phyloP scores from a whole-genome alignment of 2,113 vertebrate genomes.

The Mohoua ochrocephala region DNA sequence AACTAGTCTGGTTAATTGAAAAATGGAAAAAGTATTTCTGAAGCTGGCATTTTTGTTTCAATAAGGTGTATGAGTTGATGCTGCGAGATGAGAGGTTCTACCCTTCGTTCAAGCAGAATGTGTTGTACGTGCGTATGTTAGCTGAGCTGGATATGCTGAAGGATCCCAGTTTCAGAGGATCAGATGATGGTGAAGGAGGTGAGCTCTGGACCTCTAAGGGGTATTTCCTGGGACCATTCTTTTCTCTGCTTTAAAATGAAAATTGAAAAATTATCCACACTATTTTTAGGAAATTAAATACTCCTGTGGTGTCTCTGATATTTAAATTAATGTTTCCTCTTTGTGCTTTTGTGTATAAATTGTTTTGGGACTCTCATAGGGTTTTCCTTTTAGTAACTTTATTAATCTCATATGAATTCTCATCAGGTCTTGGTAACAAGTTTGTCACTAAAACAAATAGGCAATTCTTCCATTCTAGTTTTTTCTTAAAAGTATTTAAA shows the following conservation, averaged over 20 bases:
- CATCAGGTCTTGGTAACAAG: neutral
- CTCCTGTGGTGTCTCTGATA: neutral
- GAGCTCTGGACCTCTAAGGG: neutral
- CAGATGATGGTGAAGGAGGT: slow-evolving; percentile 94
- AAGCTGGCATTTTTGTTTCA: slow-evolving; percentile 8
- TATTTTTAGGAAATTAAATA: neutral
- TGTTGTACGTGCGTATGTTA: slow-evolving; percentile 94
- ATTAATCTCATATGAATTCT: neutral
- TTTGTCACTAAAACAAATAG: neutral
- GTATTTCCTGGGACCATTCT: neutral
- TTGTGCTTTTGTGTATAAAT: neutral
- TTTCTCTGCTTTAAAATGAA: neutral
- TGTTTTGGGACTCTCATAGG: neutral
- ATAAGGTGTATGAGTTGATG: slow-evolving; percentile 96
- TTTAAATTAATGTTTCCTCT: neutral
- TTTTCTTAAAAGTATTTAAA: neutral
- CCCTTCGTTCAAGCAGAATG: slow-evolving; percentile 92
- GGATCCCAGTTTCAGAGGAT: slow-evolving; percentile 95
- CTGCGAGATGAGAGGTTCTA: slow-evolving; percentile 93
- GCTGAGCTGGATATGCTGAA: slow-evolving; percentile 98
- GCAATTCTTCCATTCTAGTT: accelerated
- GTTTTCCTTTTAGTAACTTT: neutral
- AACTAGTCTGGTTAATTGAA: neutral
- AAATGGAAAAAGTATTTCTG: neutral
- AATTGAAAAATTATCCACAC: neutral